phyloP scores from a whole-genome alignment of 2,797 vertebrate genomes.

The Alfaro cultratus region DNA sequence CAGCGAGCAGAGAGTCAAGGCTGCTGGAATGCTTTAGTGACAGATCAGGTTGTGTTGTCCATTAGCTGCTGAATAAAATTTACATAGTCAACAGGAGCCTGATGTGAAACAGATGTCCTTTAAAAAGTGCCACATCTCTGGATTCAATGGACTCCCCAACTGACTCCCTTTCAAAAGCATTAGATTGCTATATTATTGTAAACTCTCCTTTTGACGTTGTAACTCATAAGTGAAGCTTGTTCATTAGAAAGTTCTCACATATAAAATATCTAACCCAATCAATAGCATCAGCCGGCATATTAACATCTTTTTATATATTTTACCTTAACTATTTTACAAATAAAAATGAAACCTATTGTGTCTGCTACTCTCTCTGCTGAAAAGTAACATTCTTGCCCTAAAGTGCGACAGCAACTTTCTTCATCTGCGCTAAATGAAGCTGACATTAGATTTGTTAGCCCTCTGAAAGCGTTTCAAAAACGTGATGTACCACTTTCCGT shows the following conservation, averaged over 20 bases:
- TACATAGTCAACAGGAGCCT: slow-evolving; percentile 1
- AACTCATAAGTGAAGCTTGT: neutral
- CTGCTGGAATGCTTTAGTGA: slow-evolving; percentile 12
- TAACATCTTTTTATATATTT: neutral
- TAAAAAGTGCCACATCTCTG: neutral
- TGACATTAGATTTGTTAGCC: slow-evolving; percentile 59
- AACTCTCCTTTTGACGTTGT: neutral
- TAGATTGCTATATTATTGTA: neutral
- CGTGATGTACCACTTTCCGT: slow-evolving; percentile 56
- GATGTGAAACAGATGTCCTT: slow-evolving; percentile 9
- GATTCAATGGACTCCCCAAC: neutral
- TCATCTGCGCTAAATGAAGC: slow-evolving; percentile 48
- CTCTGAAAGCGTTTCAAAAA: slow-evolving; percentile 54
- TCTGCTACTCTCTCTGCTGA: slow-evolving; percentile 2
- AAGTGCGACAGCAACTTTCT: slow-evolving; percentile 31
- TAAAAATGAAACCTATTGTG: slow-evolving; percentile 22
- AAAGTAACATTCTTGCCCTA: slow-evolving; percentile 16
- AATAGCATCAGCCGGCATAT: neutral
- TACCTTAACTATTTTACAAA: neutral
- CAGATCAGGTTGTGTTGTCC: slow-evolving; percentile 2
- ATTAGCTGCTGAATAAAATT: slow-evolving; percentile 8
- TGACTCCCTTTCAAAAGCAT: slow-evolving; percentile 2
- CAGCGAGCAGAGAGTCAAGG: neutral
- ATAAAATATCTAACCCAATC: neutral
- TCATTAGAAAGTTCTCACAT: neutral